phyloP scores from a whole-genome alignment of 2,888 invertebrate species.

The Torymus texanus region DNA sequence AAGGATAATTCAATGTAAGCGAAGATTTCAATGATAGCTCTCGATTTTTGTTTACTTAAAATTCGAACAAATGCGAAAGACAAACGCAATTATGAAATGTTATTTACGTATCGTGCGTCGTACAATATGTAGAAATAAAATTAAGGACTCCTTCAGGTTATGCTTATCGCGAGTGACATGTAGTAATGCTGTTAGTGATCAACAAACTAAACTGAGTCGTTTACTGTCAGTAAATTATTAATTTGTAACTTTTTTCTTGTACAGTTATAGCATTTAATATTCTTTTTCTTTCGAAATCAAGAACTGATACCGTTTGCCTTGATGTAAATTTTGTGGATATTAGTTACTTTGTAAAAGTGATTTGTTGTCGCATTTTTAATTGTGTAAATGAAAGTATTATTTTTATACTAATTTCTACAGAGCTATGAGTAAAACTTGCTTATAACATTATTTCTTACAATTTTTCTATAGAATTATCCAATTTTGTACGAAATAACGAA shows the following conservation, averaged over 20 bases:
- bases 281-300: constrained; percentile 45
- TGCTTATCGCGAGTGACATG: constrained; percentile 40
- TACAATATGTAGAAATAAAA: constrained; percentile 45
- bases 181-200: constrained; percentile 38
- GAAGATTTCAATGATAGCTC: constrained; percentile 12
- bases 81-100: constrained; percentile 26
- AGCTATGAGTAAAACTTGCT: constrained; percentile 26
- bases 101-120: constrained; percentile 38
- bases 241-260: constrained; percentile 45
- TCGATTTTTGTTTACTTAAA: constrained; percentile 18
- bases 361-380: constrained; percentile 49
- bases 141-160: constrained; percentile 38
- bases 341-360: constrained; percentile 43
- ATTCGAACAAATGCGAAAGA: constrained; percentile 33
- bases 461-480: constrained; percentile 33
- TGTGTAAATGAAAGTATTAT: constrained; percentile 47
- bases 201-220: constrained; percentile 38
- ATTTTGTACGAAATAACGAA: constrained; percentile 36
- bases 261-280: constrained; percentile 54
- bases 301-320: constrained; percentile 51
- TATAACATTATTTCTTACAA: constrained; percentile 39
- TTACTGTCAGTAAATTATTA: constrained; percentile 37
- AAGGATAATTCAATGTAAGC: constrained; percentile 1
- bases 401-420: constrained; percentile 47
- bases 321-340: constrained; percentile 38